Conservation (phyloP, 2,797 vertebrate species). For the Urocyon cinereoargenteus region DNA sequence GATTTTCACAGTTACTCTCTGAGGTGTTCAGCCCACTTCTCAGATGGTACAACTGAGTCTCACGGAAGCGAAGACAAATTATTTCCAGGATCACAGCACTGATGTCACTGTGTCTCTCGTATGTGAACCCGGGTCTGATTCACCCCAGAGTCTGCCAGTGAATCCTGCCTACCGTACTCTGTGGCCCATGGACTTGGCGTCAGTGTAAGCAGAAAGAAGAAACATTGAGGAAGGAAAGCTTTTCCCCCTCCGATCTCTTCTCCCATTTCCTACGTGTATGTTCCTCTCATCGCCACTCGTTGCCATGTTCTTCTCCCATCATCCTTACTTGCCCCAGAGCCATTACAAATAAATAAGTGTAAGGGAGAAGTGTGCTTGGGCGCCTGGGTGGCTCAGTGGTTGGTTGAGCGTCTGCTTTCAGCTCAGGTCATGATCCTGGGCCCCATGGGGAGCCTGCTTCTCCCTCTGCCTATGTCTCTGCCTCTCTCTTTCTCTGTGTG, state of each 20-base stretch:
- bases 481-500: too few species aligned
- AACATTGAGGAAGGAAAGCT: not conserved
- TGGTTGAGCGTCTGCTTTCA: too few species aligned
- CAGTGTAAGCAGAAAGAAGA: not conserved
- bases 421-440: too few species aligned
- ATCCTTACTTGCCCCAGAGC: not conserved
- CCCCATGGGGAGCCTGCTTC: too few species aligned
- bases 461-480: too few species aligned
- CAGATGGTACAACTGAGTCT: not conserved
- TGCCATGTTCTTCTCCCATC: not conserved
- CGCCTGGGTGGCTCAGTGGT: too few species aligned
- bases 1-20: not conserved
- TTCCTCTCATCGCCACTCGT: not conserved
- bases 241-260: not conserved
- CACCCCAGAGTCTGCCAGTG: not conserved
- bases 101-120: too few species aligned
- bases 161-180: not conserved
- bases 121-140: not conserved
- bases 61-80: not conserved
- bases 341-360: not conserved
- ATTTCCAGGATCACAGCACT: not conserved
- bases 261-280: not conserved
- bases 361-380: not conserved
- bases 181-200: not conserved
- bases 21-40: not conserved